These are phyloP conservation scores for Cassiopea andromeda DNA, from an alignment of 30 jellyfish, hydroid and myxozoan genomes.

Conservation along the genomic window DNA sequence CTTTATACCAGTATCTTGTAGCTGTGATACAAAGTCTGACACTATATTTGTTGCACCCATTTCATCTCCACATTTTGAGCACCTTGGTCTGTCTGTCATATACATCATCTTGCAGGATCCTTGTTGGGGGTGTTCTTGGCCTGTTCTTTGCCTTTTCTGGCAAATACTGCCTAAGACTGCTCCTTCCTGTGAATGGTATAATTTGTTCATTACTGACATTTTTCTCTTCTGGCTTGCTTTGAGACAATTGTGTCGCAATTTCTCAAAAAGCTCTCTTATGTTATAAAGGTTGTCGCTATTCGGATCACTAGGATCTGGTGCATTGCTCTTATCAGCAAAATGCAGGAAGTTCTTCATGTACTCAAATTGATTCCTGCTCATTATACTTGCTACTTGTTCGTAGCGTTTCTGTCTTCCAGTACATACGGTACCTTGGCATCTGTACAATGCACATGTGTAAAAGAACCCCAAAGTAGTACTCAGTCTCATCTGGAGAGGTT, in stretches of 20 bases:
- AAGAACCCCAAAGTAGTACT: slow-evolving; percentile 42
- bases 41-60: slow-evolving; percentile 52
- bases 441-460: slow-evolving; percentile 60
- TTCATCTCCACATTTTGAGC: slow-evolving; percentile 30
- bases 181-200: slow-evolving; percentile 43
- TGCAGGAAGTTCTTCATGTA: slow-evolving; percentile 31
- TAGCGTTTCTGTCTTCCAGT: slow-evolving; percentile 54
- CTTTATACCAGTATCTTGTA: slow-evolving; percentile 23
- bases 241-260: slow-evolving; percentile 50
- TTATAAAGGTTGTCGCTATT: slow-evolving; percentile 45
- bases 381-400: slow-evolving; percentile 63
- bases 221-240: slow-evolving; percentile 53
- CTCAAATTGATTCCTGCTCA: slow-evolving; percentile 69
- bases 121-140: slow-evolving; percentile 39
- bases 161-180: slow-evolving; percentile 48
- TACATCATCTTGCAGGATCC: slow-evolving; percentile 32
- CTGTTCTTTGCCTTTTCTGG: slow-evolving; percentile 61
- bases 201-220: slow-evolving; percentile 50
- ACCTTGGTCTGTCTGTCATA: slow-evolving; percentile 61
- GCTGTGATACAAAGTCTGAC: slow-evolving; percentile 53
- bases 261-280: slow-evolving; percentile 52
- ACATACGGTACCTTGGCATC: slow-evolving; percentile 62
- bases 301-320: slow-evolving; percentile 26
- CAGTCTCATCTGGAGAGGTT: slow-evolving; percentile 24
- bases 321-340: slow-evolving; percentile 40